Evolutionary conservation across 1,140 invertebrate species (phyloP).

Genomic region (Drosophila subobscura): DNA sequence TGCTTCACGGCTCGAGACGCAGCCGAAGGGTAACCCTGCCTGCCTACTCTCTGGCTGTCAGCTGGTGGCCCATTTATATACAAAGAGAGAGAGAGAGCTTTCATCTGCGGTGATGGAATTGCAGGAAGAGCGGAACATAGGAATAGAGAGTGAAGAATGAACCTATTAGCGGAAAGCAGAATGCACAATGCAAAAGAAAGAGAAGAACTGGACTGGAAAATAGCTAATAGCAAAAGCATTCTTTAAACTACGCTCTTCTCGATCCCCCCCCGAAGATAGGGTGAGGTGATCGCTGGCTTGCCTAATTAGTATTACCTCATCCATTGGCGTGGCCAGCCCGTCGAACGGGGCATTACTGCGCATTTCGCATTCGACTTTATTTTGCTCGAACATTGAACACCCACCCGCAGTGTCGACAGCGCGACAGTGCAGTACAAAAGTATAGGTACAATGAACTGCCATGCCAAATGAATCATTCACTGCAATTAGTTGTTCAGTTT

Average conservation of each 20-base stretch:
- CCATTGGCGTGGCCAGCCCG: slow-evolving; percentile 8
- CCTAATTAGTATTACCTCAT: slow-evolving; percentile 71
- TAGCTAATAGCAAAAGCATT: too few relatives aligned
- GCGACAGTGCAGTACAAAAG: slow-evolving; percentile 54
- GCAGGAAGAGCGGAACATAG: too few relatives aligned
- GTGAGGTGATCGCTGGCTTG: slow-evolving; percentile 3
- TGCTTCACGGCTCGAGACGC: slow-evolving; percentile 10
- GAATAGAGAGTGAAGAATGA: too few relatives aligned
- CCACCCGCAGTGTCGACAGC: slow-evolving; percentile 22
- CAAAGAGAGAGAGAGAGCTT: too few relatives aligned
- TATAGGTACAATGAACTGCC: slow-evolving; percentile 32
- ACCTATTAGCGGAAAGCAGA: too few relatives aligned
- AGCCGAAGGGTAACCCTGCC: slow-evolving; percentile 5
- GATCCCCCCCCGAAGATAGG: too few relatives aligned
- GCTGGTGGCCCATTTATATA: too few relatives aligned
- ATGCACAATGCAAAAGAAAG: too few relatives aligned
- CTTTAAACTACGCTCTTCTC: too few relatives aligned
- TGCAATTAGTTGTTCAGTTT: slow-evolving; percentile 36
- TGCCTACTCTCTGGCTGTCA: too few relatives aligned
- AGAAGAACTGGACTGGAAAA: too few relatives aligned
- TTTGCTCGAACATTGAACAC: slow-evolving; percentile 32
- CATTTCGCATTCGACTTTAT: slow-evolving; percentile 51
- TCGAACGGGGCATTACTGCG: slow-evolving; percentile 44
- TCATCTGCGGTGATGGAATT: too few relatives aligned
- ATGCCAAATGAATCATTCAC: slow-evolving; percentile 66